Base-by-base conservation (phyloP, 2,113 vertebrate genomes). In the Gallinago undulata region DNA sequence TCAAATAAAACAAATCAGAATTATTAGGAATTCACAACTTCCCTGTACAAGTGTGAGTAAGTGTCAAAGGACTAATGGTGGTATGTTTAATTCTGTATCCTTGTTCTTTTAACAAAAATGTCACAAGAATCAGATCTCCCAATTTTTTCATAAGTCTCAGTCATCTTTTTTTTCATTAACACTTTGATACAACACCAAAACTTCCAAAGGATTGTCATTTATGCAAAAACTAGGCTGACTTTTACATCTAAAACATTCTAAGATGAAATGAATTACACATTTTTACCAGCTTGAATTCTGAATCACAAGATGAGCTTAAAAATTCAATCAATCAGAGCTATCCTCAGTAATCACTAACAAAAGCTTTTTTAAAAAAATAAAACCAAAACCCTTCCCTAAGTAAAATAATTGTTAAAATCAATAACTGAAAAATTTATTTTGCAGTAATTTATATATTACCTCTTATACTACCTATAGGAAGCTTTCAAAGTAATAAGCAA, bases 301-400 rank as follows among this genome's bases (percentile, higher is more conserved):
- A 89, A 47, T 59, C 35, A 85, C 3, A 53, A 80, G 95, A 77
- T 87, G 4, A 35, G 7, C 17, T 89, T 72, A 45, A 91, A 84
- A 85, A 47, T 69, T 17, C 3, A 43, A 28, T 24, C 21, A 48
- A 5, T 30, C 13, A 25, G 13, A 74, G 2, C 6, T 66, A 24
- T 19, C 45, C 14, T 63, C 19, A 30, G 17, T 53, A 91, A 60
- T 41, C 27, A 15, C 8, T 67, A 23, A 39, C 8, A 68, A 73
- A 69, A 28, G 1, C 0, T 3, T 3, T 50, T 72, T 50, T 39
- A 15, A 4, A 33, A 5, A 28, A 67, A 67, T 14, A 23, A 67
- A 43, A 4, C 0, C 5, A 21, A 62, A 21, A 4, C 3, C 5
- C 2, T 51, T 9, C 31, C 2, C 7, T 45, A 12, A 1, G 33